Evolutionary conservation across 2,797 vertebrate species (phyloP), one percentile per base, ranked within the genome.

Genomic region (Micromesistius poutassou): DNA sequence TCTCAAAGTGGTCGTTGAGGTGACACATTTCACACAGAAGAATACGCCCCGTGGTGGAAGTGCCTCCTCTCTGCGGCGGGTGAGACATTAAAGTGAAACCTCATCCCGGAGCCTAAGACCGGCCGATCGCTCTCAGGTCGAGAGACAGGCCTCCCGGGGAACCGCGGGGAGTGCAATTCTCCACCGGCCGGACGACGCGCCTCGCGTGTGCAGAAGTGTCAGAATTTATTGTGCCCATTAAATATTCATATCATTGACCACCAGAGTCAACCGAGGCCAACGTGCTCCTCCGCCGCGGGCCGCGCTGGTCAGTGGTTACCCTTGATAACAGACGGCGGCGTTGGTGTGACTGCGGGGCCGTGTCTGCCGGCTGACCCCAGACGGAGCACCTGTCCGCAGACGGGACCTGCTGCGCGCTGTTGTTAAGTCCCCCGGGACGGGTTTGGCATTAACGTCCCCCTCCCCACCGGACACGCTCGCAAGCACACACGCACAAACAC

Each of bases 21-120:
- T 89, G 89, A 92, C 84, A 85, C 83, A 89, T 90, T 84, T 85
- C 79, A 77, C 82, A 84, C 87, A 86, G 87, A 85, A 85, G 84
- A 84, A 83, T 13, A 25, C 87, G 88, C 85, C 84, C 80, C 84
- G 25, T 84, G 77, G 84, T 84, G 85, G 85, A 88, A 88, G 89
- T 92, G 90, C 77, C 89, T 93, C 90, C 89, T 90, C 84, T 90
- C 73, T 33, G n/a, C 81, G 89, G 91, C 85, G 90, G 85, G n/a
- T 88, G 84, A 80, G 79, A 82, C 82, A 89, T 91, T 91, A 83
- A 88, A 89, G 74, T 81, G 74, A 88, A 71, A 71, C 30, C 14
- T 13, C 55, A 62, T 62, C 25, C 68, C 68, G 16, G 4, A 31
- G 28, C 30, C 25, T 75, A 79, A 78, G 81, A 88, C 77, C 74